Conservation (phyloP, 2,113 vertebrate species). For the Hemibagrus wyckioides region DNA sequence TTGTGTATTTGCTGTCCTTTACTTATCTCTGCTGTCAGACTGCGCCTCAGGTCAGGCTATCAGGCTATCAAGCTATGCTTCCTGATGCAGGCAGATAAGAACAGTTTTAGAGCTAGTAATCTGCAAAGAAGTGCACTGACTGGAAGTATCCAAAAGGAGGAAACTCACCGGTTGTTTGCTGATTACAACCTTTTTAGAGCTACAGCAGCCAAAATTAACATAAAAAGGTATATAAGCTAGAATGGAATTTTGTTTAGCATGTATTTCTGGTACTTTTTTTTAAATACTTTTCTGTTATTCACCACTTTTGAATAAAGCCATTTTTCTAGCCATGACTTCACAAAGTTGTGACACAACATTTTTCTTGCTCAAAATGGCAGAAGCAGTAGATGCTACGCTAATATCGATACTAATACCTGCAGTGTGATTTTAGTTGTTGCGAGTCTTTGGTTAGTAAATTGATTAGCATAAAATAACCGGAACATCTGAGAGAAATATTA, state of each 20-base stretch:
- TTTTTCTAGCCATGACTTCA: not conserved
- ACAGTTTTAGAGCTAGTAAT: slow-evolving; percentile 17
- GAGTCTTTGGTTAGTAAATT: not conserved
- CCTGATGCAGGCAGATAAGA: slow-evolving; percentile 25
- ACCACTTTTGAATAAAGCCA: not conserved
- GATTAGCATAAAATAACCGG: no score
- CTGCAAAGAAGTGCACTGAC: slow-evolving; percentile 1
- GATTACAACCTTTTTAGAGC: not conserved
- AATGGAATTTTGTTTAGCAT: not conserved
- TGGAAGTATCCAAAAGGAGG: not conserved
- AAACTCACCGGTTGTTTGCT: slow-evolving; percentile 3
- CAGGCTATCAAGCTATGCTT: not conserved
- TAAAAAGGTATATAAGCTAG: not conserved
- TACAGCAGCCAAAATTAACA: not conserved
- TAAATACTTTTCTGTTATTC: not conserved
- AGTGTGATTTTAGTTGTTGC: not conserved
- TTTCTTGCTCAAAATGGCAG: not conserved
- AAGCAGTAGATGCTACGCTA: no score
- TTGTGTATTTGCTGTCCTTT: slow-evolving; percentile 1
- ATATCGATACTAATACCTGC: no score
- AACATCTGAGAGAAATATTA: not conserved
- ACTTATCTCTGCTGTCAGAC: slow-evolving; percentile 37
- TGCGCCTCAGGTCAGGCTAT: not conserved
- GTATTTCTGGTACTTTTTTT: not conserved
- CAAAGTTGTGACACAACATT: not conserved